Conservation (phyloP, 2,888 invertebrate species). For the Drosophila algonquin region DNA sequence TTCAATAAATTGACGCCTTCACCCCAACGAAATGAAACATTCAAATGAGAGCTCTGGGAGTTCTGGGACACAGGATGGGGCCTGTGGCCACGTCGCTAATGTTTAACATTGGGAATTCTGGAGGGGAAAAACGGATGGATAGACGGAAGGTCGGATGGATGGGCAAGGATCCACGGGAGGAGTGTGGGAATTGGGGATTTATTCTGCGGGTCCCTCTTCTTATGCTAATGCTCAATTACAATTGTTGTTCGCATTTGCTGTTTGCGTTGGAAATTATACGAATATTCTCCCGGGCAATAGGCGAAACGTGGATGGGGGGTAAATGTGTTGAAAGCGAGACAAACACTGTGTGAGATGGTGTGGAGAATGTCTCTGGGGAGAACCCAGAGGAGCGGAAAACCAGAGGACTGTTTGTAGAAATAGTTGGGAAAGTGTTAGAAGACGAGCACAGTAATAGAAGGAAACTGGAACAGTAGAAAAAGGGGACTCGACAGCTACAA, state of each 20-base stretch:
- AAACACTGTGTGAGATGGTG: not conserved
- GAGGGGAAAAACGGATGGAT: not conserved
- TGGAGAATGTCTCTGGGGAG: not conserved
- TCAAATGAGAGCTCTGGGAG: conserved; percentile 36
- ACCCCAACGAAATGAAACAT: conserved; percentile 53
- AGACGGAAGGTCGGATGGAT: not conserved
- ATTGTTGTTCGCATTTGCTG: conserved; percentile 73
- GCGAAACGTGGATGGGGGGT: conserved; percentile 6
- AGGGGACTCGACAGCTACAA: not conserved
- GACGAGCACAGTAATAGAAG: not conserved
- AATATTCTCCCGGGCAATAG: conserved; percentile 34
- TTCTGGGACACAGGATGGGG: not conserved
- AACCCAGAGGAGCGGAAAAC: conserved; percentile 1
- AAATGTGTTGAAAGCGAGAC: conserved; percentile 36
- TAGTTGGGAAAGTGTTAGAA: not conserved
- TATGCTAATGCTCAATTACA: conserved; percentile 76
- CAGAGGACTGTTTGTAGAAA: not conserved
- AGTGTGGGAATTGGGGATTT: not conserved
- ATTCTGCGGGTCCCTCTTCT: conserved; percentile 52
- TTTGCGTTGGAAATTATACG: conserved; percentile 64
- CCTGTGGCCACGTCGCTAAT: conserved; percentile 5
- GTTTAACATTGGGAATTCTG: conserved; percentile 16
- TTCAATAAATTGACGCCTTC: conserved; percentile 72
- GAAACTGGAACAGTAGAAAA: not conserved
- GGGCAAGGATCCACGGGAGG: not conserved